phyloP scores from a whole-genome alignment of 2,113 vertebrate genomes.

The Myrmecophaga tridactyla region DNA sequence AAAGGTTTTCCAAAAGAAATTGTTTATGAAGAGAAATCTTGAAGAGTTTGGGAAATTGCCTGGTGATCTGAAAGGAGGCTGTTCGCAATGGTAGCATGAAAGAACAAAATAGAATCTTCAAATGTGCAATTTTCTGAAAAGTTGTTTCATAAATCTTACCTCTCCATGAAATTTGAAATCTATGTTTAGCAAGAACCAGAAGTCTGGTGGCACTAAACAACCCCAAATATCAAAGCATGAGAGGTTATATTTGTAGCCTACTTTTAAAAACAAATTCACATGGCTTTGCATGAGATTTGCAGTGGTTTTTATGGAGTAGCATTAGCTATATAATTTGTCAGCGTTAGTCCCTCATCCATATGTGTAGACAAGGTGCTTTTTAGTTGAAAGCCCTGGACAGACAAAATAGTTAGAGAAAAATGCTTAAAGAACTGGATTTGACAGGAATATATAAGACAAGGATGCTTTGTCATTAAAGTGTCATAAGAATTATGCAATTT shows the following conservation, averaged over 20 bases:
- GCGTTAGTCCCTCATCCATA: background rate
- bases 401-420: background rate
- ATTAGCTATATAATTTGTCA: background rate
- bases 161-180: conserved; percentile 51
- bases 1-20: conserved; percentile 32
- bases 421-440: background rate
- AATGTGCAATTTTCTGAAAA: conserved; percentile 63
- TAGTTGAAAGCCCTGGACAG: background rate
- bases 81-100: background rate
- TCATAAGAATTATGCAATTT: background rate
- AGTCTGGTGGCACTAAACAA: conserved; percentile 28
- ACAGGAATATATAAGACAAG: too few relatives aligned
- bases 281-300: background rate
- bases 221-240: conserved; percentile 8
- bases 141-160: conserved; percentile 56
- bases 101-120: conserved; percentile 56
- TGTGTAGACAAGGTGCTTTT: background rate
- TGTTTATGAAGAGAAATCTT: conserved; percentile 56
- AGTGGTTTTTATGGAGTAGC: background rate
- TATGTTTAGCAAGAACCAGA: conserved; percentile 44
- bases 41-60: conserved; percentile 46
- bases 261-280: conserved; percentile 3
- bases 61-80: conserved; percentile 47
- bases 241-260: conserved; percentile 20
- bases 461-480: background rate